These are phyloP conservation scores for Riparia riparia DNA, from an alignment of 2,113 vertebrate species.

Conservation along the genomic window DNA sequence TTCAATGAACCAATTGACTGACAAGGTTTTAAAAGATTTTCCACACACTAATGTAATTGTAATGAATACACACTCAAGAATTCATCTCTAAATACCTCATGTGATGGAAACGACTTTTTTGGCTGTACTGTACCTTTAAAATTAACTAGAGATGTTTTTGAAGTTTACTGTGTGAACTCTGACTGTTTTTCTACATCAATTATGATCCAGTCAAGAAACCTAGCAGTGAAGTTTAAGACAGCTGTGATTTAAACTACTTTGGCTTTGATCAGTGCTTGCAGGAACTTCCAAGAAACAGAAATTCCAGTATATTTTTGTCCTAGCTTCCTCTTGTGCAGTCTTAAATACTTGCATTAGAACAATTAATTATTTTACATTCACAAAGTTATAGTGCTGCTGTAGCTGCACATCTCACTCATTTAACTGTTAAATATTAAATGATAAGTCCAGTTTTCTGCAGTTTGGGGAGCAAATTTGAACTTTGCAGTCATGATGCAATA, in stretches of 20 bases:
- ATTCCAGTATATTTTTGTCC: neutral
- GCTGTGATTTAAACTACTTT: neutral
- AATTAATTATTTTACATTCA: neutral
- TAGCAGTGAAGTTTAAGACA: neutral
- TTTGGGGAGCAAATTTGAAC: neutral
- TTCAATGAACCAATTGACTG: constrained; percentile 8
- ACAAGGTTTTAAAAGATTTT: neutral
- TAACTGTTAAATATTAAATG: neutral
- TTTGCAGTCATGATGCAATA: neutral
- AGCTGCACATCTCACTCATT: neutral
- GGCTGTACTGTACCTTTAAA: neutral
- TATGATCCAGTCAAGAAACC: neutral
- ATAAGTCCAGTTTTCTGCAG: neutral
- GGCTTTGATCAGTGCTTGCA: neutral
- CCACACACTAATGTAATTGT: neutral
- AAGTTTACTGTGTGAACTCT: neutral
- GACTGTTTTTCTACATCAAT: neutral
- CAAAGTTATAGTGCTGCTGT: neutral
- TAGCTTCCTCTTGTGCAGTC: neutral
- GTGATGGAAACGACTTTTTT: neutral
- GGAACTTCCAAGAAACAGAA: neutral
- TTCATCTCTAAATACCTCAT: neutral
- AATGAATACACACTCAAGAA: neutral
- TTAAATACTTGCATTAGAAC: neutral
- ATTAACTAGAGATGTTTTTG: neutral